These are phyloP conservation scores for Agrochola macilenta DNA, from an alignment of 2,888 invertebrate genomes.

Conservation along the genomic window DNA sequence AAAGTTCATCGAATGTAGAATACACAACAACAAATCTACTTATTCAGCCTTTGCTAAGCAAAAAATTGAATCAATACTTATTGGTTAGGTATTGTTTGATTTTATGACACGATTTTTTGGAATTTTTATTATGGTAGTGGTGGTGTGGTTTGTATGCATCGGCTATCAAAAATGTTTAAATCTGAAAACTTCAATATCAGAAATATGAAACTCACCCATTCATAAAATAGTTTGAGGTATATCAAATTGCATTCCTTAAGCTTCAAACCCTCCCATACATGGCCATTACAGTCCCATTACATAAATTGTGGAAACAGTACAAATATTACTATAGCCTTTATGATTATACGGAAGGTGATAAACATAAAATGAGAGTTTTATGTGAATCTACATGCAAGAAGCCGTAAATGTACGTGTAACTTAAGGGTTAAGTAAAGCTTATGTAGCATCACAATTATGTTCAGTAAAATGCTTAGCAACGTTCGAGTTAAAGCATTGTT, in stretches of 20 bases:
- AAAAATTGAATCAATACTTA: background rate
- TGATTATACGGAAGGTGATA: slow-evolving; percentile 9
- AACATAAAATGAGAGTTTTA: slow-evolving; percentile 48
- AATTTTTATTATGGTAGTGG: too few relatives aligned
- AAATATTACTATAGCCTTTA: slow-evolving; percentile 13
- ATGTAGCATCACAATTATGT: slow-evolving; percentile 27
- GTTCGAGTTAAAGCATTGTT: background rate
- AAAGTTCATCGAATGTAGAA: background rate
- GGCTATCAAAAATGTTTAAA: background rate
- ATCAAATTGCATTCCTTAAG: background rate
- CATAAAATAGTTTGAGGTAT: slow-evolving; percentile 28
- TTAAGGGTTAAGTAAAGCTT: slow-evolving; percentile 38
- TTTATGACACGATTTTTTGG: background rate
- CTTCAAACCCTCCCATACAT: slow-evolving; percentile 9
- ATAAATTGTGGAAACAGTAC: slow-evolving; percentile 35
- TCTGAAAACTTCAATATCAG: background rate
- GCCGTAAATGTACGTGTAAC: slow-evolving; percentile 36
- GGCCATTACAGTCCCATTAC: background rate
- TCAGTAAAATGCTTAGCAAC: slow-evolving; percentile 18
- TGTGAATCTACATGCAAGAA: slow-evolving; percentile 34
- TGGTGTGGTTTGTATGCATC: background rate
- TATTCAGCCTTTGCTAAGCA: background rate
- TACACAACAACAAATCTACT: background rate
- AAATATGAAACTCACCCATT: background rate
- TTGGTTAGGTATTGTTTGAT: background rate